Evolutionary conservation across 2,888 invertebrate species (phyloP), one percentile per base, ranked within the genome.

Genomic region (Caenorhabditis macrosperma): DNA sequence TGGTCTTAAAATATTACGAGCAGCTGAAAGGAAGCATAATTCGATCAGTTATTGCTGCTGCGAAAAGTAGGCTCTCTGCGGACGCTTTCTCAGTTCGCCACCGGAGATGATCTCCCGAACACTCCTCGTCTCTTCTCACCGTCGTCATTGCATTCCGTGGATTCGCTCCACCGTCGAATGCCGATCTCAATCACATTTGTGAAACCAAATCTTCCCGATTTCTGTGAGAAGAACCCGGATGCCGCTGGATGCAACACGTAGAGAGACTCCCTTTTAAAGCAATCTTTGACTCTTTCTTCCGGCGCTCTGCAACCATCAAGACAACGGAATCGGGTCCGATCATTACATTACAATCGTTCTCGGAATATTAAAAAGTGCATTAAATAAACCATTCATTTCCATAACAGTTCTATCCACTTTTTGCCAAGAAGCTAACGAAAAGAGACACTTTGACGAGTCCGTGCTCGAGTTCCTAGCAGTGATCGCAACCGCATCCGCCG

Each of bases 401-500:
- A 48, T 48, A 48, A 48, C 24, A 48, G 48, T 24, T 48, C 48
- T 24, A 48, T 48, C 2, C 17, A 48, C 24, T 48, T 48, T 5
- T 24, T 22, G 12, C 12, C 26, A 12, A 22, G 22, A 15, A 15
- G 28, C 57, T 33, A 38, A 22, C 57, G 38, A 57, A 28, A 17
- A 50, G 50, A 26, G 50, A 50, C 50, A 50, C 26, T 24, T 17
- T 26, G 50, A 50, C 50, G 5, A 22, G 22, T 46, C n/a, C n/a
- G n/a, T 46, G 2, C 20, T 20, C 26, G 54, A 30, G 17, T 10
- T 26, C 24, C 63, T 48, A 72, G 33, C 72, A 72, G 22, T 72
- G 63, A 63, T 72, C 63, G 55, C 77, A 78, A 54, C 71, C 69
- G 26, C 77, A 77, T 64, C 69, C 77, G 33, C 68, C 44, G 30